Evolutionary conservation across 2,888 invertebrate genomes (phyloP), one percentile per base, ranked within the genome.

Genomic region (Andricus quercusramuli): DNA sequence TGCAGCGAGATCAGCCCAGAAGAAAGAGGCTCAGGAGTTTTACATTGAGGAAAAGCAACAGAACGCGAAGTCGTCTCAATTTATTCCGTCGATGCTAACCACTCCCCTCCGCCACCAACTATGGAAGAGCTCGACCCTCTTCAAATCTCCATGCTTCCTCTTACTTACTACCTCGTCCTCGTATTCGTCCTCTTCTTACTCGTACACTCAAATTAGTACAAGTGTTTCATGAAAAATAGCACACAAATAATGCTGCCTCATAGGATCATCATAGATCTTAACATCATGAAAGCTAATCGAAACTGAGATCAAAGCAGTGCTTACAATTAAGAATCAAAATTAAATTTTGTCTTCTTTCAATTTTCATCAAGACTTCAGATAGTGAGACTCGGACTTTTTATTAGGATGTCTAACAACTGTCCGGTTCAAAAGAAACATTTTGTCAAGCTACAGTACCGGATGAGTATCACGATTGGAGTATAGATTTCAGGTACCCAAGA

Each of bases 1-100:
- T 83, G 81, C 85, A 85, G 83, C 82, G 82, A 85, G 85, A 85
- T 85, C 86, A 88, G 85, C 83, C 83, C 79, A 83, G 81, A 82
- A 81, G 83, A 85, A 85, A 83, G 85, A 86, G 84, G 85, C 84
- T 79, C 78, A 83, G 79, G 79, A 67, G 41, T 32, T 37, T 9
- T 37, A 37, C 37, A 37, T 37, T 37, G 9, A 37, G 37, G 41
- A 66, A n/a, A 66, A 47, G 20, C 51, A 70, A 70, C 70, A 51
- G 47, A 70, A 70, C 70, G 47, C 70, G 47, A 70, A 66, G 66
- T 66, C 66, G n/a, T 66, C 37, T 37, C 66, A 66, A 41, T 41
- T 66, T 66, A 66, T 66, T 66, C 66, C 37, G 66, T 66, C 37
- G 66, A 66, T 66, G 66, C 66, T 66, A n/a, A 37, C 32, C 37